Evolutionary conservation across 2,888 invertebrate species (phyloP).

Genomic region (Antheraea yamamai): DNA sequence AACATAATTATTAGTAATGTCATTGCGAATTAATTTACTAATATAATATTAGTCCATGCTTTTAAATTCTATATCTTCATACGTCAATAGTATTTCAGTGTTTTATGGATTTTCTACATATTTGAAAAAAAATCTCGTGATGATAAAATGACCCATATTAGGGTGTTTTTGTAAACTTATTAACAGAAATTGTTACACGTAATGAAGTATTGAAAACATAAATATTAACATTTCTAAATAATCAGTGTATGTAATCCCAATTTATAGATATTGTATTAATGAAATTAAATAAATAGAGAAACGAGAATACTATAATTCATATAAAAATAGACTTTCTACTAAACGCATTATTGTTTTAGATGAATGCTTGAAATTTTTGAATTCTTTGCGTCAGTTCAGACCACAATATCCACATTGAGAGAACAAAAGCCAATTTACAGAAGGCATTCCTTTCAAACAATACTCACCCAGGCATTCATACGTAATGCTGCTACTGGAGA

Average conservation of each 20-base stretch:
- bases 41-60: too few relatives aligned
- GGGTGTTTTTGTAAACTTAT: too few relatives aligned
- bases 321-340: neutral
- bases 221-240: neutral
- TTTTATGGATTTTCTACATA: too few relatives aligned
- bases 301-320: neutral
- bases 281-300: neutral
- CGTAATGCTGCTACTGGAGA: conserved; percentile 23
- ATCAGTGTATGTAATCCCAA: neutral
- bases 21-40: too few relatives aligned
- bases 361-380: neutral
- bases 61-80: too few relatives aligned
- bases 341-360: neutral
- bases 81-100: too few relatives aligned
- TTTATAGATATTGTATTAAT: neutral
- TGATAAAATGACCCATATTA: too few relatives aligned
- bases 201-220: too few relatives aligned
- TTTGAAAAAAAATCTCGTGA: too few relatives aligned
- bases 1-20: too few relatives aligned
- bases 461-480: conserved; percentile 33
- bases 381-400: conserved; percentile 20
- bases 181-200: too few relatives aligned
- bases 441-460: conserved; percentile 33
- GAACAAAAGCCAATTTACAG: conserved; percentile 23
- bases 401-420: conserved; percentile 24